phyloP scores from a whole-genome alignment of 2,888 invertebrate species.

The Tethea ocularis region DNA sequence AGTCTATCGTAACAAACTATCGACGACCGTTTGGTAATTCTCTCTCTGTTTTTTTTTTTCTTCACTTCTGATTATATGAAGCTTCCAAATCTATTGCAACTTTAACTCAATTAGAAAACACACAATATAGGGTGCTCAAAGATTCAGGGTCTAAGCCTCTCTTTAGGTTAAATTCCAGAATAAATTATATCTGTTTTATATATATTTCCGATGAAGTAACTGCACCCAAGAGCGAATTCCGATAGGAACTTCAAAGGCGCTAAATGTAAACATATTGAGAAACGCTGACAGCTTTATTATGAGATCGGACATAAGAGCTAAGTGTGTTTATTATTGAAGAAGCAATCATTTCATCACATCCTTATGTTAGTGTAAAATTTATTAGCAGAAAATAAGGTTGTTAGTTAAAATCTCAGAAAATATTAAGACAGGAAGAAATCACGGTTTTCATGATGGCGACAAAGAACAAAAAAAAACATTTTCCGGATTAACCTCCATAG shows the following conservation, averaged over 20 bases:
- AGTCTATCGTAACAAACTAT: no score
- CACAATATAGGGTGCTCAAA: no score
- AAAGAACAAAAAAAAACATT: no score
- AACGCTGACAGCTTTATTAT: constrained; percentile 13
- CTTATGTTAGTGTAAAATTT: constrained; percentile 8
- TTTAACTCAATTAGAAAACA: no score
- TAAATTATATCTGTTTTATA: constrained; percentile 18
- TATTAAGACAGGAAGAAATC: neutral
- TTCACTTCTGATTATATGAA: no score
- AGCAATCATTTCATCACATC: constrained; percentile 34
- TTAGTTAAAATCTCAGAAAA: neutral
- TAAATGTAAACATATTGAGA: constrained; percentile 27
- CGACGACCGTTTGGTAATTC: no score
- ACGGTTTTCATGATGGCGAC: no score
- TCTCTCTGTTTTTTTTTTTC: no score
- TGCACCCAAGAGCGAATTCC: neutral
- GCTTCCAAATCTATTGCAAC: no score
- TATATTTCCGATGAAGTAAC: neutral
- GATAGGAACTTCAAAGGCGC: constrained; percentile 13
- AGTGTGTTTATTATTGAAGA: constrained; percentile 29
- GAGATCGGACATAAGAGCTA: constrained; percentile 21
- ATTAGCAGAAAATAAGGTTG: neutral
- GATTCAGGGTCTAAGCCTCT: no score
- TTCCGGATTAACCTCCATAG: no score
- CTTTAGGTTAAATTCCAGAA: neutral